These are phyloP conservation scores for Aethes cnicana DNA, from an alignment of 2,888 invertebrate species.

Conservation along the genomic window DNA sequence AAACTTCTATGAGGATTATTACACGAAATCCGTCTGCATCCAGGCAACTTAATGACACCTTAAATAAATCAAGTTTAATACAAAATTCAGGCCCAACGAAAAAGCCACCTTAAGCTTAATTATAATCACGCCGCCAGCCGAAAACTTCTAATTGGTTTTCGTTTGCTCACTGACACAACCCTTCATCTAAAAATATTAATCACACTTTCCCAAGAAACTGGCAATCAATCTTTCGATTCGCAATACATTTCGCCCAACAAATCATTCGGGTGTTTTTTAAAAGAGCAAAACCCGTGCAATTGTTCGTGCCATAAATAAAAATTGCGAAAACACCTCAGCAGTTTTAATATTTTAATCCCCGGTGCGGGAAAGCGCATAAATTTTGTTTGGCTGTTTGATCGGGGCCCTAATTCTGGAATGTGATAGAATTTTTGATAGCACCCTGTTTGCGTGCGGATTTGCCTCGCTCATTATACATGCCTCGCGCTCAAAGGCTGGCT, in stretches of 20 bases:
- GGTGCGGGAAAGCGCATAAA: conserved; percentile 56
- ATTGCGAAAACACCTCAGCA: conserved; percentile 71
- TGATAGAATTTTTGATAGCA: conserved; percentile 35
- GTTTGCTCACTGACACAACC: conserved; percentile 26
- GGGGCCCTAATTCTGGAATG: conserved; percentile 42
- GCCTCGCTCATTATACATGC: conserved; percentile 16
- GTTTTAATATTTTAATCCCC: conserved; percentile 74
- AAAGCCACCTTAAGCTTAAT: conserved; percentile 29
- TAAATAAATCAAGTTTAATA: conserved; percentile 26
- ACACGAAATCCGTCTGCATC: too few species aligned
- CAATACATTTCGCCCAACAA: conserved; percentile 59
- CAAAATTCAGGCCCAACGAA: conserved; percentile 12
- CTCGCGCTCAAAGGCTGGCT: background rate
- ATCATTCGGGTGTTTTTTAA: conserved; percentile 54
- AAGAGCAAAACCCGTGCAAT: conserved; percentile 54
- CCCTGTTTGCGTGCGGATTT: conserved; percentile 20
- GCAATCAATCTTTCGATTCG: conserved; percentile 25
- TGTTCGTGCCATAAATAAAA: conserved; percentile 68
- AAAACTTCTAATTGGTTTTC: conserved; percentile 30
- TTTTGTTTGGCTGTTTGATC: conserved; percentile 64
- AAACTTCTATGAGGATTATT: too few species aligned
- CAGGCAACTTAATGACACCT: background rate
- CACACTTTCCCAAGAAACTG: conserved; percentile 10
- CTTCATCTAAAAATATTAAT: conserved; percentile 23
- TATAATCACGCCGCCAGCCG: conserved; percentile 24